A percentile compares a stretch with the other conserved stretches of the same genome.
Conservation (phyloP, 2,888 invertebrate genomes). For the Andrena trimmerana region DNA sequence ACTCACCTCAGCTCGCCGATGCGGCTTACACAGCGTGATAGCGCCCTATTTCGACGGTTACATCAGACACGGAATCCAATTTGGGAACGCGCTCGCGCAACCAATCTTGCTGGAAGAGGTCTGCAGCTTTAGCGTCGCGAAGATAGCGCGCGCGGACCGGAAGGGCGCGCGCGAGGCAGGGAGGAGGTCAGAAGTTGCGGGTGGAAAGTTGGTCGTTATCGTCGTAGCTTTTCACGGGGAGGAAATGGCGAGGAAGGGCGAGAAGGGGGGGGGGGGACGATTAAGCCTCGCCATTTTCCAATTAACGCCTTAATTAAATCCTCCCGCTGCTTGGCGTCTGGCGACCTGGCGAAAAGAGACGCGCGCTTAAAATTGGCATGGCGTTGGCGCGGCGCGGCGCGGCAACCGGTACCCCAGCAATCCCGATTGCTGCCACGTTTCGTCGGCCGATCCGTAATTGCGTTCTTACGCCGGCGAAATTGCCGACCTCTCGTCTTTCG, state of each 20-base stretch:
- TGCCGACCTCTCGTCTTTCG: slow-evolving; percentile 56
- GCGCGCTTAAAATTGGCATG: slow-evolving; percentile 67
- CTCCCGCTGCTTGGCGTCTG: slow-evolving; percentile 64
- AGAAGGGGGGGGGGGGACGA: slow-evolving; percentile 68
- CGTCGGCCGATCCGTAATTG: slow-evolving; percentile 77
- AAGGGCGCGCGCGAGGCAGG: slow-evolving; percentile 33
- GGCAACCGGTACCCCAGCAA: slow-evolving; percentile 18
- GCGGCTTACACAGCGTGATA: not conserved
- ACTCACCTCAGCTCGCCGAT: not conserved
- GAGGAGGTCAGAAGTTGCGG: slow-evolving; percentile 67
- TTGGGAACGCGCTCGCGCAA: slow-evolving; percentile 8
- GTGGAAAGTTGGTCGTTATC: slow-evolving; percentile 81
- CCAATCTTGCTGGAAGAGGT: slow-evolving; percentile 29
- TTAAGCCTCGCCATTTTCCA: slow-evolving; percentile 84
- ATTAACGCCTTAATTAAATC: slow-evolving; percentile 85
- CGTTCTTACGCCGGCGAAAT: slow-evolving; percentile 73
- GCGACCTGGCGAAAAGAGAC: slow-evolving; percentile 57
- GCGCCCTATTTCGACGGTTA: not conserved
- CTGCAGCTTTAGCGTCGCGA: slow-evolving; percentile 7
- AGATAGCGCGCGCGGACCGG: slow-evolving; percentile 30
- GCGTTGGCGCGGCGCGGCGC: slow-evolving; percentile 23
- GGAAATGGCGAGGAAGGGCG: slow-evolving; percentile 69
- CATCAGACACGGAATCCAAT: slow-evolving; percentile 18
- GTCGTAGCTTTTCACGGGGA: slow-evolving; percentile 78
- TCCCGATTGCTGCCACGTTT: slow-evolving; percentile 72